Percentiles rank a stretch among this genome's conserved stretches.
Evolutionary conservation across 2,888 invertebrate species (phyloP).

Genomic region (Drosophila helvetica): DNA sequence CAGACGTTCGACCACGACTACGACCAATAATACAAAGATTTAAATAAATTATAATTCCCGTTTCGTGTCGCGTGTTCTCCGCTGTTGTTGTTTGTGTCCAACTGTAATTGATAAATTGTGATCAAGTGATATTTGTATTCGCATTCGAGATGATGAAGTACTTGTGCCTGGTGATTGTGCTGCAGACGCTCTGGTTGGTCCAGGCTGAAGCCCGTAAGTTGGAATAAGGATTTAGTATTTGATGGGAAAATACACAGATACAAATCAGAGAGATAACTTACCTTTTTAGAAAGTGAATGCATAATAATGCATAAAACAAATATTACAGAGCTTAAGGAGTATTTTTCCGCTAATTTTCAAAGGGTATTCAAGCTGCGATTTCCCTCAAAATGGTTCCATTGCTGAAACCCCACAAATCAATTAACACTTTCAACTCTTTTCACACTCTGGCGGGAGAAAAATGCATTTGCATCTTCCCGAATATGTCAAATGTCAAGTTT

Average conservation of each 20-base stretch:
- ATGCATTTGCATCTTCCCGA: slow-evolving; percentile 21
- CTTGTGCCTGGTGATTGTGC: slow-evolving; percentile 43
- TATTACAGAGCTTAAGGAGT: too few relatives aligned
- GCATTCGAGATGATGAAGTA: slow-evolving; percentile 52
- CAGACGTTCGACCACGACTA: slow-evolving; percentile 45
- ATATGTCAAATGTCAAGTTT: slow-evolving; percentile 36
- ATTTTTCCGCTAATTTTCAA: neutral
- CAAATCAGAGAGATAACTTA: neutral
- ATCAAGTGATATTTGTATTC: slow-evolving; percentile 8
- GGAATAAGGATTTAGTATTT: neutral
- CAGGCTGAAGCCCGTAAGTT: slow-evolving; percentile 62
- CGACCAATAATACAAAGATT: slow-evolving; percentile 3
- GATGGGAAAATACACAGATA: too few relatives aligned
- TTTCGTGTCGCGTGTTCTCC: neutral
- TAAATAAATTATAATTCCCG: slow-evolving; percentile 7
- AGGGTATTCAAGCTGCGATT: neutral
- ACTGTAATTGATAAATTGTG: neutral
- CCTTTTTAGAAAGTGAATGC: neutral
- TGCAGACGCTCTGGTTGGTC: slow-evolving; percentile 43
- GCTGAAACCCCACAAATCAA: neutral
- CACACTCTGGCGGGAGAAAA: slow-evolving; percentile 9
- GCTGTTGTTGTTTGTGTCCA: neutral
- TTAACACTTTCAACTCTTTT: slow-evolving; percentile 19
- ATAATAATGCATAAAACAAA: too few relatives aligned
- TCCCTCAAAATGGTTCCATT: neutral